These are phyloP conservation scores for Miniopterus natalensis DNA, from an alignment of 2,113 vertebrate genomes.

Conservation along the genomic window DNA sequence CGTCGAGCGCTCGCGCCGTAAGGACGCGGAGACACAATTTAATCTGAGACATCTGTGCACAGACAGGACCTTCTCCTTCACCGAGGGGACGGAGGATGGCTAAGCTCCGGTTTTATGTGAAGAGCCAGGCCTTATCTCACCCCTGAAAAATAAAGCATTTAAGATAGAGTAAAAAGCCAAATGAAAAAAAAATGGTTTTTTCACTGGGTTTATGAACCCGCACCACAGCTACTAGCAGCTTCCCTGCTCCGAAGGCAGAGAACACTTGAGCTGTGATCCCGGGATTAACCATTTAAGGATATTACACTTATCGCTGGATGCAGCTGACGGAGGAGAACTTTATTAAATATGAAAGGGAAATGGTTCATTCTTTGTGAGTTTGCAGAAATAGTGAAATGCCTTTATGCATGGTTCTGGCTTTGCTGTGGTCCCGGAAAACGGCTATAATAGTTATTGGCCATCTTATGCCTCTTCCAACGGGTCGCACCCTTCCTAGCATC, in stretches of 20 bases:
- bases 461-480: neutral
- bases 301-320: conserved; percentile 85
- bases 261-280: conserved; percentile 85
- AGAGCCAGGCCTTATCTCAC: conserved; percentile 94
- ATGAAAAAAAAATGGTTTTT: conserved; percentile 59
- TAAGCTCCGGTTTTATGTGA: conserved; percentile 94
- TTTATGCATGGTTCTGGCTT: neutral
- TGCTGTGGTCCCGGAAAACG: neutral
- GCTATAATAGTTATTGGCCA: neutral
- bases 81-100: conserved; percentile 91
- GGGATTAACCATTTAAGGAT: conserved; percentile 88
- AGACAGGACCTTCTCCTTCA: conserved; percentile 93
- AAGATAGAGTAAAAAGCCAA: conserved; percentile 84
- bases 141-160: conserved; percentile 94
- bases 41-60: conserved; percentile 99
- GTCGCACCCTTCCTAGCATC: neutral
- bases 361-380: conserved; percentile 71
- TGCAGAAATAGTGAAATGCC: conserved; percentile 80
- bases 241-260: conserved; percentile 76
- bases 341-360: conserved; percentile 84
- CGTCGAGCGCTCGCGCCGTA: conserved; percentile 92
- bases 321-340: conserved; percentile 86
- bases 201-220: conserved; percentile 84
- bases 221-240: conserved; percentile 77
- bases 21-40: conserved; percentile 96